A percentile compares a stretch with the other conserved stretches of the same genome.
phyloP scores from a whole-genome alignment of 2,888 invertebrate species.

The Clanis bilineata region DNA sequence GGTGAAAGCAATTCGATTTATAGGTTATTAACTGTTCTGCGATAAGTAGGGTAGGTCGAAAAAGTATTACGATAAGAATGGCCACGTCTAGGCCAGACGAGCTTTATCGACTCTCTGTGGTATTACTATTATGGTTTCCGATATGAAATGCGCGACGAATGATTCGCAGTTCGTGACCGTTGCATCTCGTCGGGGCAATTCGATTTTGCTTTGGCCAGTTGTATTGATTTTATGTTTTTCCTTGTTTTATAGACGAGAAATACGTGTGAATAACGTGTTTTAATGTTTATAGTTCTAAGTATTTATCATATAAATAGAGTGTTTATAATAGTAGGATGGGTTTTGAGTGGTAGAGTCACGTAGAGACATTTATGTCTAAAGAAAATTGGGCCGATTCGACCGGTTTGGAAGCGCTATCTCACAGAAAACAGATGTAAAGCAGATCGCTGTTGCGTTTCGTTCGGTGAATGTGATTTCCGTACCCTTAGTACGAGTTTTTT shows the following conservation, averaged over 20 bases:
- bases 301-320: too few species aligned
- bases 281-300: background rate
- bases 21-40: slow-evolving; percentile 13
- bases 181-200: background rate
- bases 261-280: background rate
- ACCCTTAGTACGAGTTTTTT: too few species aligned
- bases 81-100: background rate
- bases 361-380: too few species aligned
- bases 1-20: slow-evolving; percentile 17
- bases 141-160: background rate
- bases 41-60: slow-evolving; percentile 10
- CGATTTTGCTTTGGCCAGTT: background rate
- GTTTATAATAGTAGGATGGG: too few species aligned
- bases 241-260: background rate
- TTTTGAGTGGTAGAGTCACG: too few species aligned
- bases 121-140: background rate
- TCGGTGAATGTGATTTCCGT: too few species aligned
- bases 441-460: too few species aligned
- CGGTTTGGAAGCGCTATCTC: too few species aligned
- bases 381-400: too few species aligned
- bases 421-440: too few species aligned
- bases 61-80: slow-evolving; percentile 5
- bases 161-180: background rate
- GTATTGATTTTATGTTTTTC: background rate
- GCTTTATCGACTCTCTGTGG: background rate